Conservation (phyloP, 2,113 vertebrate genomes). For the Turnix velox region DNA sequence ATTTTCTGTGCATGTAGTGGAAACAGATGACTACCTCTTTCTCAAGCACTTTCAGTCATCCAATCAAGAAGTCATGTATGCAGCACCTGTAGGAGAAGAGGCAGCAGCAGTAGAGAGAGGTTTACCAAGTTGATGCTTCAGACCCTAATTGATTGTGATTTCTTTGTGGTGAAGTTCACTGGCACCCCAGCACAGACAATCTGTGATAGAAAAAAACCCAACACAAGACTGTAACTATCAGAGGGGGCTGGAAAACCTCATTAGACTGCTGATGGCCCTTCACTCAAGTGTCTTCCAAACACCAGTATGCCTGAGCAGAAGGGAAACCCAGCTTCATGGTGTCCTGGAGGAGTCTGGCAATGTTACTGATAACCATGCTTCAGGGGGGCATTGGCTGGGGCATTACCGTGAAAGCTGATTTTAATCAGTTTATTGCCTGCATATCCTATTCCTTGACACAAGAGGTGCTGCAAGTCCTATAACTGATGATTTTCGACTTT, state of each 20-base stretch:
- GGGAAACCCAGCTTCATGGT: neutral
- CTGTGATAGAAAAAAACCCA: neutral
- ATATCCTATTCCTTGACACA: neutral
- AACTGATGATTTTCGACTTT: neutral
- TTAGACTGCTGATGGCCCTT: neutral
- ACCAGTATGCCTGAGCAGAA: neutral
- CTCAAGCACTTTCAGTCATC: neutral
- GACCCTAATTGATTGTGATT: neutral
- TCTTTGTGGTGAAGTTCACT: neutral
- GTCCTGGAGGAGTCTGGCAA: neutral
- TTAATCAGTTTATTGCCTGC: neutral
- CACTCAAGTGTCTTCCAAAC: neutral
- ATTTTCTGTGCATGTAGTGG: neutral
- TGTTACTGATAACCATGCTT: neutral
- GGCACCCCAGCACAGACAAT: neutral
- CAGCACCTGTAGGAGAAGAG: neutral
- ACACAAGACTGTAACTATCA: neutral
- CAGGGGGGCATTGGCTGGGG: neutral
- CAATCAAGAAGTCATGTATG: neutral
- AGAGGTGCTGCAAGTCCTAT: constrained; percentile 1
- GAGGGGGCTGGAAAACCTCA: neutral
- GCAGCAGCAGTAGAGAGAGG: neutral
- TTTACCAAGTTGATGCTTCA: neutral
- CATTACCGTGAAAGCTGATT: neutral
- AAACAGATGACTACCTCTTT: neutral